Base-by-base conservation (phyloP, 2,888 invertebrate genomes). In the Anticlea derivata region DNA sequence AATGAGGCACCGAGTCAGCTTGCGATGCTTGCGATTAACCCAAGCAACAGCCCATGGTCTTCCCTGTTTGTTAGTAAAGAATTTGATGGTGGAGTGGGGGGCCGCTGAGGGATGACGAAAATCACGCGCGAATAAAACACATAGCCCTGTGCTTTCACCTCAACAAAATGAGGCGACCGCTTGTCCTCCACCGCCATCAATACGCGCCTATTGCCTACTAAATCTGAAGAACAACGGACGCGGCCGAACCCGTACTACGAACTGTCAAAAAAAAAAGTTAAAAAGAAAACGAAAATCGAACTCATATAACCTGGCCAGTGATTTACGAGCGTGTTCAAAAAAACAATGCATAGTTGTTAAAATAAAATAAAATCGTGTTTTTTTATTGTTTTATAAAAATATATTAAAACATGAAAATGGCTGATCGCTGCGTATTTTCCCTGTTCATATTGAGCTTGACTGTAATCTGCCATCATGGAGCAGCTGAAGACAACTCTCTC, bases 141-240 rank as follows among this genome's bases (percentile, higher is more conserved):
- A 81, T 83, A 68, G 80, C 70, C 66, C 68, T 71, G 70, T 78
- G 88, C 89, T 90, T 90, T 90, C 90, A 89, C 90, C 81, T 83
- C 80, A 81, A 83, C 84, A 78, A 82, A 83, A 84, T 81, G 81
- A 81, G 76, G 70, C 78, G 77, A 73, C 76, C 72, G 83, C 66
- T 73, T 74, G 80, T 68, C 78, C 68, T 71, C 66, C 61, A 67
- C 68, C 70, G 73, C 65, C 63, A 47, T 67, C 66, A 69, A 56
- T 61, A 59, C 70, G 67, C 70, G 75, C 69, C 75, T 79, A 79
- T 80, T 78, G 77, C 75, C 63, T 63, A 68, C 75, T 75, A 74
- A 78, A 73, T 68, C 72, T 71, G 75, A 68, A 65, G 71, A 69
- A 72, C 75, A 70, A 58, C 81, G 80, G 78, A 82, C 86, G 85